phyloP scores from a whole-genome alignment of 2,888 invertebrate genomes.

The Nasonovia ribisnigri region DNA sequence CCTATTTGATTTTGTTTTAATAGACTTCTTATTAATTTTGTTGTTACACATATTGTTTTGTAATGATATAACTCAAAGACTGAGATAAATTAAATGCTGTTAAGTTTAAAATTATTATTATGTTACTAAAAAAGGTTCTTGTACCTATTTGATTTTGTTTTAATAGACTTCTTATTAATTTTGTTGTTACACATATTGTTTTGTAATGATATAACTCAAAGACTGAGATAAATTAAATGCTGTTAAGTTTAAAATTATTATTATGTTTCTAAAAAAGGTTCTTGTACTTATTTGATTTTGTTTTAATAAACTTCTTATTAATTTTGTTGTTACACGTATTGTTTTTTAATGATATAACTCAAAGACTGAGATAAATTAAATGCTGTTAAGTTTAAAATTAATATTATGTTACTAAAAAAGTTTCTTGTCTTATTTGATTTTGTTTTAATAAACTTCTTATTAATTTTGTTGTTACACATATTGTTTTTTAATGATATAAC shows the following conservation, averaged over 20 bases:
- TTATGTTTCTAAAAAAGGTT: conserved; percentile 14
- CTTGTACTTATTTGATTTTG: background rate
- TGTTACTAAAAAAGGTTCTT: conserved; percentile 20
- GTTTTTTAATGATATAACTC: conserved; percentile 30
- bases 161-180: conserved; percentile 32
- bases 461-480: conserved; percentile 35
- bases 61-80: conserved; percentile 21
- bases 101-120: too few species aligned
- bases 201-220: conserved; percentile 32
- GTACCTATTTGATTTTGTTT: background rate
- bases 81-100: too few species aligned
- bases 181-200: conserved; percentile 39
- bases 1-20: conserved; percentile 2
- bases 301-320: conserved; percentile 32
- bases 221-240: conserved; percentile 32
- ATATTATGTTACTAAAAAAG: conserved; percentile 20
- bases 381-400: too few species aligned
- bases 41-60: conserved; percentile 34
- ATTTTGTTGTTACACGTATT: conserved; percentile 37
- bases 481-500: conserved; percentile 23
- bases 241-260: too few species aligned
- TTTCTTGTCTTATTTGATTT: background rate
- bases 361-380: conserved; percentile 37
- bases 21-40: conserved; percentile 33
- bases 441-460: conserved; percentile 32